These are phyloP conservation scores for Dendroctonus valens DNA, from an alignment of 1,140 invertebrate species.

Conservation along the genomic window DNA sequence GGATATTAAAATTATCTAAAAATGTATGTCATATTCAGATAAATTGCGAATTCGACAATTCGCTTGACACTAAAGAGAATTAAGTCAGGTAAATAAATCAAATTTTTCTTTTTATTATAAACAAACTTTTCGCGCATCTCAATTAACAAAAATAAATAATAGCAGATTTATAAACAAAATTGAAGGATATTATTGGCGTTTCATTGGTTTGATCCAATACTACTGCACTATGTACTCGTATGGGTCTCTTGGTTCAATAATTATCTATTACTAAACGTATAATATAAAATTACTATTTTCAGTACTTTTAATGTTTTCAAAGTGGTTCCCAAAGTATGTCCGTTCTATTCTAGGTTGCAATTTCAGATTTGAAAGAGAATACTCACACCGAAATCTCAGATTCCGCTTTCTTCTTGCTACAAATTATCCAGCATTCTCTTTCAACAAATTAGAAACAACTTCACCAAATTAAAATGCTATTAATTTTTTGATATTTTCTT, in stretches of 20 bases:
- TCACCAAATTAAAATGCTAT: not conserved
- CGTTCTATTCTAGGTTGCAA: not conserved
- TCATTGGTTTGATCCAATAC: not conserved
- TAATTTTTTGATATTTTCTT: conserved; percentile 1
- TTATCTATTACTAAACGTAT: conserved; percentile 39
- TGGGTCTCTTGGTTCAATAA: conserved; percentile 37
- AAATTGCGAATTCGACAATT: not conserved
- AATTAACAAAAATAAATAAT: not conserved
- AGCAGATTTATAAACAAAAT: not conserved
- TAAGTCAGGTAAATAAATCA: too few species aligned
- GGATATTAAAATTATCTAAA: not conserved
- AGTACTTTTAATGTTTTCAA: conserved; percentile 29
- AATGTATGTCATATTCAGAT: conserved; percentile 1
- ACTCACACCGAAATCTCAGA: not conserved
- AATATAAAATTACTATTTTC: conserved; percentile 42
- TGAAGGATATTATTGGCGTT: not conserved
- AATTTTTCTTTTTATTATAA: not conserved
- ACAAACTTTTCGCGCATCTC: not conserved
- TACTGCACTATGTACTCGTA: not conserved
- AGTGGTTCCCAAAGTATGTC: conserved; percentile 19
- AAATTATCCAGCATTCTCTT: not conserved
- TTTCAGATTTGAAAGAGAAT: not conserved
- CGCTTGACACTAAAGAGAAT: too few species aligned
- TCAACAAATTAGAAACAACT: not conserved
- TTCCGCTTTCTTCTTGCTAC: not conserved